Evolutionary conservation across 2,113 vertebrate genomes (phyloP).

Genomic region (Acanthisitta chloris): DNA sequence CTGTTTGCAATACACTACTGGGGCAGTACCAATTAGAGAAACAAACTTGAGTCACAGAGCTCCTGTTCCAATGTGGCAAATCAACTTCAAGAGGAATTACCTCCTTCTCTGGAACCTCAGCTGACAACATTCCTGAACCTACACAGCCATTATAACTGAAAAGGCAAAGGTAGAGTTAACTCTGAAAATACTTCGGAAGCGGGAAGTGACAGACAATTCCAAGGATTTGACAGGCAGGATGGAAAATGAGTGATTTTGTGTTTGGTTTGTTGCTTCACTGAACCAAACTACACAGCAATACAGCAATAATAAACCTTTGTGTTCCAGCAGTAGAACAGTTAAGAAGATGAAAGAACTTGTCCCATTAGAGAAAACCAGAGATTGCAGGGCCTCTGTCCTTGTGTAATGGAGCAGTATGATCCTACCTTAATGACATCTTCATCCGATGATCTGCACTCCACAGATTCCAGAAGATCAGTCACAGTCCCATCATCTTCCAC

Average conservation of each 20-base stretch:
- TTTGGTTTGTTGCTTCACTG: not conserved
- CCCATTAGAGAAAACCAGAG: not conserved
- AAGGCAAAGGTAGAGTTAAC: not conserved
- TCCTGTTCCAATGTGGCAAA: not conserved
- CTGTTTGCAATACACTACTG: not conserved
- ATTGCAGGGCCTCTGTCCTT: not conserved
- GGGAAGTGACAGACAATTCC: not conserved
- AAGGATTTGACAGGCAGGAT: not conserved
- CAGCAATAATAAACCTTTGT: not conserved
- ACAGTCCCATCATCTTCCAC: constrained; percentile 81
- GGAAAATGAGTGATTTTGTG: not conserved
- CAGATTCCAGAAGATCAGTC: constrained; percentile 77
- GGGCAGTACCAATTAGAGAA: not conserved
- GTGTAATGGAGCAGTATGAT: not conserved
- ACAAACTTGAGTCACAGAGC: not conserved
- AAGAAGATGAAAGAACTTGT: not conserved
- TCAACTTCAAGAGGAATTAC: not conserved
- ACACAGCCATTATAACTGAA: not conserved
- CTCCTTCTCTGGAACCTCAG: not conserved
- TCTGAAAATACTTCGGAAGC: not conserved
- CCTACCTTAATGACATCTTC: constrained; percentile 89
- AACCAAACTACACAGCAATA: not conserved
- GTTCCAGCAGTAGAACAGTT: not conserved
- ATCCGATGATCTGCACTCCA: constrained; percentile 84
- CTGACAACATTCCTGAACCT: not conserved